phyloP scores from a whole-genome alignment of 2,797 vertebrate species.

The Craterocephalus amniculus region DNA sequence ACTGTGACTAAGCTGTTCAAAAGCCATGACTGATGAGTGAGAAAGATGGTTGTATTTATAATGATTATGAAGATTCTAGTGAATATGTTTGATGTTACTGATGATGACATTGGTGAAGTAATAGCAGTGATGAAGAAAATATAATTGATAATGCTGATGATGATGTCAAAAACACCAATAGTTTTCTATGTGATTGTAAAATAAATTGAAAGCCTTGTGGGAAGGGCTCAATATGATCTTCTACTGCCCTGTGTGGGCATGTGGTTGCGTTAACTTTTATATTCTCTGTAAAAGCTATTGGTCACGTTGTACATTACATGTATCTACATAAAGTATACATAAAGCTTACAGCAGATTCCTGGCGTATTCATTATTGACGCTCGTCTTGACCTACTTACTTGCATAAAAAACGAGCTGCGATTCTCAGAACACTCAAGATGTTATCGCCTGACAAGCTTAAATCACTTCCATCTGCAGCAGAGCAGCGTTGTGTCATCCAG shows the following conservation, averaged over 20 bases:
- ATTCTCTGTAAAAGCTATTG: constrained; percentile 82
- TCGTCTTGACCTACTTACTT: constrained; percentile 64
- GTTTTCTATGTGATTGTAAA: constrained; percentile 86
- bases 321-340: constrained; percentile 82
- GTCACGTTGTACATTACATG: constrained; percentile 79
- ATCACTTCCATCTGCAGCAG: neutral
- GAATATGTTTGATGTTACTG: constrained; percentile 22
- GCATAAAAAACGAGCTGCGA: constrained; percentile 37
- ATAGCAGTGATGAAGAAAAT: constrained; percentile 30
- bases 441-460: neutral
- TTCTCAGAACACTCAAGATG: constrained; percentile 32
- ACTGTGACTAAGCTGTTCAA: constrained; percentile 63
- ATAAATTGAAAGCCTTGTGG: constrained; percentile 73
- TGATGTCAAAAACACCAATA: constrained; percentile 74
- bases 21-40: constrained; percentile 69
- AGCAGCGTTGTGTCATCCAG: neutral
- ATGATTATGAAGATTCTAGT: constrained; percentile 43
- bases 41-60: constrained; percentile 53
- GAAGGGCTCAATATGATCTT: constrained; percentile 76
- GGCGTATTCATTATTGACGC: constrained; percentile 64
- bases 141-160: constrained; percentile 59
- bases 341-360: constrained; percentile 53
- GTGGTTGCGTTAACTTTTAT: constrained; percentile 79
- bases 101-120: constrained; percentile 29
- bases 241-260: constrained; percentile 70